These are phyloP conservation scores for Uria aalge DNA, from an alignment of 2,113 vertebrate genomes.

Conservation along the genomic window DNA sequence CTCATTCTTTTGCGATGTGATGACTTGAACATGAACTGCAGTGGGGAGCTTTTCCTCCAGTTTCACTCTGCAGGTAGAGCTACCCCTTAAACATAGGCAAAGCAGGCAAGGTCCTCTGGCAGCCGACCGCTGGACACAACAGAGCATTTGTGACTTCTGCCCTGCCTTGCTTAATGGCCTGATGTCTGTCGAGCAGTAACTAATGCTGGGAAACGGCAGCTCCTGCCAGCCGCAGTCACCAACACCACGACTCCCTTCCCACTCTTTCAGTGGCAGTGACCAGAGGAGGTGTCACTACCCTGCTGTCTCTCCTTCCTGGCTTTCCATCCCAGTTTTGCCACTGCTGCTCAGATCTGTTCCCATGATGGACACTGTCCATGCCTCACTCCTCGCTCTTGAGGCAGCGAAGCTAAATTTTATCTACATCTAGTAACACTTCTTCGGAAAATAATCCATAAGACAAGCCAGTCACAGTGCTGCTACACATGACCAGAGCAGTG, in stretches of 20 bases:
- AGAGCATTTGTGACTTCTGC: neutral
- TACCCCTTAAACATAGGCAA: neutral
- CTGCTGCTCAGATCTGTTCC: neutral
- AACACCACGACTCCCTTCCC: neutral
- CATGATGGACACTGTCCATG: no score
- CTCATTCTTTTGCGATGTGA: neutral
- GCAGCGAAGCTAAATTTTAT: neutral
- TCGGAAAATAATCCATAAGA: neutral
- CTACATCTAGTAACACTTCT: fast-evolving
- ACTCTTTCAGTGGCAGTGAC: neutral
- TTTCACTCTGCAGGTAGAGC: neutral
- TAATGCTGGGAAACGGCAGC: neutral
- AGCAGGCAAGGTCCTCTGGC: neutral
- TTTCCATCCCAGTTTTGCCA: neutral
- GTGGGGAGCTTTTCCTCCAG: neutral
- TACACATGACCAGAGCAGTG: neutral
- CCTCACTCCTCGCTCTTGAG: neutral
- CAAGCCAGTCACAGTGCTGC: neutral
- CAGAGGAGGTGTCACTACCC: neutral
- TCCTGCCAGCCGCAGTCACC: fast-evolving
- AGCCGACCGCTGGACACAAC: neutral
- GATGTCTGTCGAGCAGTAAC: neutral
- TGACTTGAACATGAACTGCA: neutral
- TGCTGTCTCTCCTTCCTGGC: neutral
- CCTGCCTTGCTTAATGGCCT: neutral